These are phyloP conservation scores for Calameuta filiformis DNA, from an alignment of 2,888 invertebrate genomes.

Conservation along the genomic window DNA sequence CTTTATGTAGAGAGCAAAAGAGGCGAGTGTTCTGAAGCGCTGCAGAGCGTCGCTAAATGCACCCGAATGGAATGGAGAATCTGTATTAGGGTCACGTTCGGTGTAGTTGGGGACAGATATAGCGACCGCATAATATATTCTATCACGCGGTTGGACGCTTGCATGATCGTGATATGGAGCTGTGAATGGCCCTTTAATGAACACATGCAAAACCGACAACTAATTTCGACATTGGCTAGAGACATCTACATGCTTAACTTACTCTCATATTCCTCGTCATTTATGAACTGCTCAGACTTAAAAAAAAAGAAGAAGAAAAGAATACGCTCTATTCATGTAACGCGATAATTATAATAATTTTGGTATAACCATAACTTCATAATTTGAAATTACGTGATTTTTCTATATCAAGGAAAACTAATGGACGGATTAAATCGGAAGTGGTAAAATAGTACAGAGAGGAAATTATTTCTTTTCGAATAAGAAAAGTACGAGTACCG, in stretches of 20 bases:
- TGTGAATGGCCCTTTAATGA: constrained; percentile 51
- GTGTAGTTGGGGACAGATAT: constrained; percentile 12
- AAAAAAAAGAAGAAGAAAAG: too few relatives aligned
- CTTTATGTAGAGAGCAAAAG: not conserved
- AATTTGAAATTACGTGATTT: not conserved
- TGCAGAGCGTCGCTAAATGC: not conserved
- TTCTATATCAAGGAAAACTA: too few relatives aligned
- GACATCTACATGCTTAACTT: not conserved
- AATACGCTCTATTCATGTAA: too few relatives aligned
- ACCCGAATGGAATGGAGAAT: not conserved
- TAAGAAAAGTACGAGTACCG: too few relatives aligned
- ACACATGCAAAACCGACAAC: constrained; percentile 19
- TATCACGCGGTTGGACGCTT: constrained; percentile 31
- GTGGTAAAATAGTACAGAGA: too few relatives aligned
- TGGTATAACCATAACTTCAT: not conserved
- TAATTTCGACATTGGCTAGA: constrained; percentile 11
- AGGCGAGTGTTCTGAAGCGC: not conserved
- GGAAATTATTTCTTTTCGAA: too few relatives aligned
- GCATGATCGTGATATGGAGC: constrained; percentile 34
- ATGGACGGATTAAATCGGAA: too few relatives aligned
- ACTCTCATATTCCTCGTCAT: not conserved
- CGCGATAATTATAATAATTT: too few relatives aligned
- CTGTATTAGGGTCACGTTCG: constrained; percentile 3
- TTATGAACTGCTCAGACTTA: not conserved
- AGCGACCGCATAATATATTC: constrained; percentile 45